Evolutionary conservation across 2,888 invertebrate genomes (phyloP).

Genomic region (Drosophila conformis): DNA sequence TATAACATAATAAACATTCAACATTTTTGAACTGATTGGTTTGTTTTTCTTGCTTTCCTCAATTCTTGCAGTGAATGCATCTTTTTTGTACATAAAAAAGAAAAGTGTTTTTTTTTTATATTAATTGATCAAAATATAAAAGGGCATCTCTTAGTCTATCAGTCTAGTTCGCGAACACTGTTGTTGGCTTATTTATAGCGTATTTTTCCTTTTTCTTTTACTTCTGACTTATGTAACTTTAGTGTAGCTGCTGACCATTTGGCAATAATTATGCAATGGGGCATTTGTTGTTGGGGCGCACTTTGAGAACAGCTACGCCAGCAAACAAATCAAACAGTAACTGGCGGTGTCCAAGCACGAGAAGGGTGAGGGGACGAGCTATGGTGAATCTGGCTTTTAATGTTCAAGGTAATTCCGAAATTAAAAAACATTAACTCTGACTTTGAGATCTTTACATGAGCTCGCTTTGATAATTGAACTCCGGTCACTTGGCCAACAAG

Average conservation of each 20-base stretch:
- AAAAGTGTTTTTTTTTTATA: background rate
- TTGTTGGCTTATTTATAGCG: conserved; percentile 9
- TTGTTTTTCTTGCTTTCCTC: background rate
- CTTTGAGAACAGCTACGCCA: conserved; percentile 22
- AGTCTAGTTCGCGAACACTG: background rate
- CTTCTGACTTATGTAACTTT: conserved; percentile 56
- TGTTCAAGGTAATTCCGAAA: conserved; percentile 59
- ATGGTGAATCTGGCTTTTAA: conserved; percentile 30
- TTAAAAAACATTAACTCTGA: conserved; percentile 64
- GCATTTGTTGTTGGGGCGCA: conserved; percentile 18
- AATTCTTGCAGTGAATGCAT: background rate
- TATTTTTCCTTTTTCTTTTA: conserved; percentile 20
- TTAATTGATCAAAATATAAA: background rate
- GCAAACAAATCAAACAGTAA: conserved; percentile 31
- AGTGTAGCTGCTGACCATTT: conserved; percentile 45
- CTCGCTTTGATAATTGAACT: conserved; percentile 51
- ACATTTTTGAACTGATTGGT: background rate
- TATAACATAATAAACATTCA: background rate
- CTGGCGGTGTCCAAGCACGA: background rate
- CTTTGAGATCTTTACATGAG: conserved; percentile 68
- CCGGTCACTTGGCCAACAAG: conserved; percentile 24
- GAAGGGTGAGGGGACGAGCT: background rate
- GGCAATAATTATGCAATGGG: conserved; percentile 71
- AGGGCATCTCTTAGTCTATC: conserved; percentile 8
- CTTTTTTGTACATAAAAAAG: background rate